These are phyloP conservation scores for Ennomos fuscantarius DNA, from an alignment of 2,888 invertebrate species.

Conservation along the genomic window DNA sequence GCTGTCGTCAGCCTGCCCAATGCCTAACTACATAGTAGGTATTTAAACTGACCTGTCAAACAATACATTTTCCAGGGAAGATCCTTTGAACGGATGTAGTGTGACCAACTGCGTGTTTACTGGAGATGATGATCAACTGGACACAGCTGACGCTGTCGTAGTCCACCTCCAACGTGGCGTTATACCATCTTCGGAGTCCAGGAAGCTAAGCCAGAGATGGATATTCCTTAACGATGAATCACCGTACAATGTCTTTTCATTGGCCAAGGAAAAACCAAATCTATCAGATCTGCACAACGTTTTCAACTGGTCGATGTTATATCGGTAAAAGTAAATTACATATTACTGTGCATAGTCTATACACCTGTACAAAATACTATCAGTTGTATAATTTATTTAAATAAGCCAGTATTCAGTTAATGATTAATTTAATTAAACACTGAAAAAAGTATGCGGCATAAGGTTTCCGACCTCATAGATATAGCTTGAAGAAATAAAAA, in stretches of 20 bases:
- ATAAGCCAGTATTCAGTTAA: no score
- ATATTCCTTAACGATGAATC: constrained; percentile 89
- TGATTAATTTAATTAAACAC: no score
- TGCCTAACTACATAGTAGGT: no score
- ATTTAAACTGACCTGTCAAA: no score
- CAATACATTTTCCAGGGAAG: constrained; percentile 58
- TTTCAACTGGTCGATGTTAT: constrained; percentile 91
- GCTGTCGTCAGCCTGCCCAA: no score
- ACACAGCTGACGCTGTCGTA: constrained; percentile 86
- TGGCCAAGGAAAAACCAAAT: constrained; percentile 58
- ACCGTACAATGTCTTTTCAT: constrained; percentile 84
- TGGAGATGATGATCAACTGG: constrained; percentile 75
- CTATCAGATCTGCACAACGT: constrained; percentile 78
- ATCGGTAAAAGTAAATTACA: constrained; percentile 68
- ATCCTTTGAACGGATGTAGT: constrained; percentile 85
- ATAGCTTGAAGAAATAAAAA: no score
- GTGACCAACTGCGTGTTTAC: constrained; percentile 87
- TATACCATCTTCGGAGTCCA: constrained; percentile 47
- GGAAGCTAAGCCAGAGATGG: constrained; percentile 86
- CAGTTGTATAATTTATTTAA: no score
- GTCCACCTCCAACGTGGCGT: constrained; percentile 79
- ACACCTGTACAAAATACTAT: no score
- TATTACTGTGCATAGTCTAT: no score
- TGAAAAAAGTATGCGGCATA: no score
- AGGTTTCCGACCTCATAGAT: no score